phyloP scores from a whole-genome alignment of 2,113 vertebrate species.

The Oncorhynchus clarkii region DNA sequence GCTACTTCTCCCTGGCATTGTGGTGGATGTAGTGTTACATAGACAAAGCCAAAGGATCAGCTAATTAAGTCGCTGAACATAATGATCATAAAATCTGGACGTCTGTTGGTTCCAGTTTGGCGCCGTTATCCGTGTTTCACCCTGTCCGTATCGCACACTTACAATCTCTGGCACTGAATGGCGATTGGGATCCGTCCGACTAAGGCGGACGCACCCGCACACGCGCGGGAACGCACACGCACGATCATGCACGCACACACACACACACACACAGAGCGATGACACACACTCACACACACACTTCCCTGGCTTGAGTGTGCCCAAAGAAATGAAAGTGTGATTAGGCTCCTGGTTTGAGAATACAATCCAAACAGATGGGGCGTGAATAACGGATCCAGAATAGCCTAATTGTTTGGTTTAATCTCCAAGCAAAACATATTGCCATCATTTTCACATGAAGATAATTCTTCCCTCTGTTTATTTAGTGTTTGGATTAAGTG shows the following conservation, averaged over 20 bases:
- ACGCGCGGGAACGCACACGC: no score
- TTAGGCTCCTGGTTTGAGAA: slow-evolving; percentile 44
- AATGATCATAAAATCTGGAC: slow-evolving; percentile 61
- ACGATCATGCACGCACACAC: no score
- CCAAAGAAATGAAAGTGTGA: slow-evolving; percentile 44
- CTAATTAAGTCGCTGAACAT: slow-evolving; percentile 62
- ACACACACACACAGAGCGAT: no score
- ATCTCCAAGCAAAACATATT: slow-evolving; percentile 69
- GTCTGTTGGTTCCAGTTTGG: slow-evolving; percentile 55
- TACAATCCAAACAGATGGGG: slow-evolving; percentile 58
- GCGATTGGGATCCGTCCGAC: slow-evolving; percentile 36
- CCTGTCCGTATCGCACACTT: slow-evolving; percentile 18
- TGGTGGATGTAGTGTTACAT: slow-evolving; percentile 36
- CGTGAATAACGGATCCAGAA: slow-evolving; percentile 40
- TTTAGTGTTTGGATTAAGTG: no score
- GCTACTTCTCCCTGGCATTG: slow-evolving; percentile 9
- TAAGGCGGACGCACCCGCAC: not conserved
- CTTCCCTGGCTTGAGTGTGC: slow-evolving; percentile 34
- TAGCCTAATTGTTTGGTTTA: slow-evolving; percentile 55
- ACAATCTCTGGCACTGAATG: slow-evolving; percentile 44
- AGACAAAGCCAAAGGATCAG: slow-evolving; percentile 45
- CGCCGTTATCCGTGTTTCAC: slow-evolving; percentile 30
- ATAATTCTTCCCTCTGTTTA: not conserved
- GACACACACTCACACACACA: no score
- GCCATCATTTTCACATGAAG: slow-evolving; percentile 61